Evolutionary conservation across 2,888 invertebrate genomes (phyloP), one percentile per base, ranked within the genome.

Genomic region (Mimachlamys varia): DNA sequence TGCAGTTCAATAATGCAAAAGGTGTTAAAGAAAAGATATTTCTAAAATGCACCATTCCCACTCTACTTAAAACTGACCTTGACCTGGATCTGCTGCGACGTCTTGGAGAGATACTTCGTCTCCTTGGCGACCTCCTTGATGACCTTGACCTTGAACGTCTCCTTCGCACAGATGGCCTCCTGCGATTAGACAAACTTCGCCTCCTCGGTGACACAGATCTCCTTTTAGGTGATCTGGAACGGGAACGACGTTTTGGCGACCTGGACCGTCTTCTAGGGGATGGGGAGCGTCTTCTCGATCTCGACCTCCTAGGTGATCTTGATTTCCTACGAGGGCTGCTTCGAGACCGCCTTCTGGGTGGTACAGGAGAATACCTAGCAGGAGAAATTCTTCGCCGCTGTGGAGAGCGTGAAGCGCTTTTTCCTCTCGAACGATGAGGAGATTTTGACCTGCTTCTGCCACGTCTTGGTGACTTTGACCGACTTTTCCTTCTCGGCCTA

Each of bases 81-180:
- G 91, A 91, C 87, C 90, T 88, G 50, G 90, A 90, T 62, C 90
- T 53, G 27, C 88, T 90, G 5, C 22, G 49, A 27, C 88, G 49
- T 49, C 88, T 12, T 22, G 88, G 88, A 27, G 50, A 22, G 55
- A 55, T 49, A 87, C 50, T 89, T 37, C 55, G 55, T 33, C 89
- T 89, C 58, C 89, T 89, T 44, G 76, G 89, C 38, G 90, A 90
- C 33, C 88, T 89, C 87, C 90, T 87, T 4, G 90, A 53, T n/a
- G 90, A 90, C 53, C 53, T 89, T 38, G 91, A 91, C 88, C 89
- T 91, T 33, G 87, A 88, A 53, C 88, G 53, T 90, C 91, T 90
- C 62, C 92, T 92, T 89, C 92, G 90, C 0, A 91, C 90, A n/a
- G 92, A 93, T 88, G 93, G 90, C 89, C 90, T 91, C 89, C 92